Conservation (phyloP, 2,113 vertebrate species). For the Dipodomys stephensi region DNA sequence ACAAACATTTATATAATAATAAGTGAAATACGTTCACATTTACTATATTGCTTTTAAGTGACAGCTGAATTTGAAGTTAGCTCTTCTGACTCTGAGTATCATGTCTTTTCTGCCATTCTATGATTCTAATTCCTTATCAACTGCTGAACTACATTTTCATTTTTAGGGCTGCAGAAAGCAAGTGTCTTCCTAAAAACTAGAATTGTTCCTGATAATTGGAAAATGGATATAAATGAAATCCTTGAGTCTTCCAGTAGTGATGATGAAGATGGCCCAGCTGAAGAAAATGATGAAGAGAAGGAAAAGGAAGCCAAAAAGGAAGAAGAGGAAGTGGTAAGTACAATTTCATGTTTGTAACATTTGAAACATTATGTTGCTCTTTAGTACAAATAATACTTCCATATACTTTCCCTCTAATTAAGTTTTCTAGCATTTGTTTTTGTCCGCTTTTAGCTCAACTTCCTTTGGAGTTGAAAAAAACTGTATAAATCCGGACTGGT, state of each 20-base stretch:
- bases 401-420: constrained; percentile 19
- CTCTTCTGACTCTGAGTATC: constrained; percentile 3
- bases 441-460: constrained; percentile 14
- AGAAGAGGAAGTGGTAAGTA: constrained; percentile 88
- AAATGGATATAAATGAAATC: constrained; percentile 98
- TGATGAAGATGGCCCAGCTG: constrained; percentile 91
- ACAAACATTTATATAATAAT: background rate
- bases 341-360: background rate
- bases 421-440: background rate
- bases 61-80: constrained; percentile 34
- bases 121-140: constrained; percentile 15
- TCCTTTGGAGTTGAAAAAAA: background rate
- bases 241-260: constrained; percentile 97
- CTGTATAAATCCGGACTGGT: constrained; percentile 23
- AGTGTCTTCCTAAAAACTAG: constrained; percentile 88
- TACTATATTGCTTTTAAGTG: background rate
- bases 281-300: constrained; percentile 90
- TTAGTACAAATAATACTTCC: constrained; percentile 5
- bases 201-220: constrained; percentile 94
- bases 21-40: background rate
- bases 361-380: background rate
- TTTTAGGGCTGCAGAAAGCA: constrained; percentile 91
- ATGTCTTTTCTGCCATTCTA: background rate
- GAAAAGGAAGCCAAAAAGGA: constrained; percentile 88
- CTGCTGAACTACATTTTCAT: constrained; percentile 61